A percentile compares a stretch with the other conserved stretches of the same genome.
phyloP scores from a whole-genome alignment of 2,113 vertebrate species.

The Bambusicola thoracicus region DNA sequence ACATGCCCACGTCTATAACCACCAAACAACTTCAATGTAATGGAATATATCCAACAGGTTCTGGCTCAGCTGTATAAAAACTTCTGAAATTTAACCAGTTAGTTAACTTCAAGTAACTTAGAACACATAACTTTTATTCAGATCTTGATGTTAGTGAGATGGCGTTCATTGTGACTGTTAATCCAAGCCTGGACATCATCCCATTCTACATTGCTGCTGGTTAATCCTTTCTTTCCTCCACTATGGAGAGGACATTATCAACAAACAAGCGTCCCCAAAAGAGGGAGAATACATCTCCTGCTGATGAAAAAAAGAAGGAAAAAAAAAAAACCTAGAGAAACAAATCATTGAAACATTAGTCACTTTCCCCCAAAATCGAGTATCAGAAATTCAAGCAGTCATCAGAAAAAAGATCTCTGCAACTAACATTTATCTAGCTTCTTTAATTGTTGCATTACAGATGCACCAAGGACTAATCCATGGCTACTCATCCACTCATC shows the following conservation, averaged over 20 bases:
- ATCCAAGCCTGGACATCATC: background rate
- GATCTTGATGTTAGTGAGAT: background rate
- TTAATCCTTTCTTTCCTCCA: conserved; percentile 5
- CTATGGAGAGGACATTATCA: background rate
- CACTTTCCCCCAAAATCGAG: fast-evolving
- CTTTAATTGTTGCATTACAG: background rate
- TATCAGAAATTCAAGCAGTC: conserved; percentile 17
- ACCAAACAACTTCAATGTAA: background rate
- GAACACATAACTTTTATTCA: conserved; percentile 45
- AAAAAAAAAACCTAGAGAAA: conserved; percentile 51
- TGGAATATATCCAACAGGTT: background rate
- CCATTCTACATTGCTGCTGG: background rate
- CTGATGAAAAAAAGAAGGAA: background rate
- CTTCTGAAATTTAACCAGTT: too few relatives aligned
- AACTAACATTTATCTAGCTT: background rate
- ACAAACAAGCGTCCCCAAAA: background rate
- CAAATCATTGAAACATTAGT: conserved; percentile 50
- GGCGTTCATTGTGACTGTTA: background rate
- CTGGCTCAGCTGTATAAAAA: background rate
- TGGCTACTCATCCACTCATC: background rate
- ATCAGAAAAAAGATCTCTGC: background rate
- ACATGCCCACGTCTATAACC: background rate
- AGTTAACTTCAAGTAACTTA: too few relatives aligned
- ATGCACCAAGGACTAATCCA: background rate
- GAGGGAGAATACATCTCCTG: background rate